Conservation (phyloP, 1,140 invertebrate species). For the Drosophila setifemur region DNA sequence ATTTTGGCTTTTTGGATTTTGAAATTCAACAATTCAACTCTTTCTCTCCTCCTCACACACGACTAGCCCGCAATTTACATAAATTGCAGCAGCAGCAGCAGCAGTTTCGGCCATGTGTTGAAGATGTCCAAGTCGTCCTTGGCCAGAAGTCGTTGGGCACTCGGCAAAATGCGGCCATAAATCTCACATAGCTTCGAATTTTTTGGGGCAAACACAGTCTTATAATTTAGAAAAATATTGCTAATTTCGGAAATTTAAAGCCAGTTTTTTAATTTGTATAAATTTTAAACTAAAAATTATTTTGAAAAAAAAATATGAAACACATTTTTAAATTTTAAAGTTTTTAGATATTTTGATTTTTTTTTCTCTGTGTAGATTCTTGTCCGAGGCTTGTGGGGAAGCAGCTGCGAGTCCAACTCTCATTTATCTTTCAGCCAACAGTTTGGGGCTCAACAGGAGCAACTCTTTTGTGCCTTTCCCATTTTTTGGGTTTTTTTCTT, state of each 20-base stretch:
- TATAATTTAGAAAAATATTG: too few species aligned
- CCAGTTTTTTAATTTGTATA: too few species aligned
- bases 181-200: too few species aligned
- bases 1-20: conserved; percentile 9
- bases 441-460: conserved; percentile 36
- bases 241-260: too few species aligned
- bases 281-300: too few species aligned
- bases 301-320: too few species aligned
- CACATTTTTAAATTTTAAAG: too few species aligned
- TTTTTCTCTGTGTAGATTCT: too few species aligned
- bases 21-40: not conserved
- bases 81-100: conserved; percentile 50
- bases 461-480: not conserved
- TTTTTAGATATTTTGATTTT: too few species aligned
- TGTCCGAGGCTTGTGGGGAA: too few species aligned
- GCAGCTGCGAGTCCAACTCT: conserved; percentile 26
- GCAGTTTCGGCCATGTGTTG: conserved; percentile 48
- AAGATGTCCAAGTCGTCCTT: conserved; percentile 61
- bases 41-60: not conserved
- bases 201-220: too few species aligned
- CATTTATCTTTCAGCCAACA: conserved; percentile 59
- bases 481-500: conserved; percentile 10
- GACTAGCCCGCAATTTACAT: conserved; percentile 57
- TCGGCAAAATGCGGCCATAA: too few species aligned
- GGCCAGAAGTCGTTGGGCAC: conserved; percentile 35